phyloP scores from a whole-genome alignment of 2,888 invertebrate species.

The Lottia gigantea region DNA sequence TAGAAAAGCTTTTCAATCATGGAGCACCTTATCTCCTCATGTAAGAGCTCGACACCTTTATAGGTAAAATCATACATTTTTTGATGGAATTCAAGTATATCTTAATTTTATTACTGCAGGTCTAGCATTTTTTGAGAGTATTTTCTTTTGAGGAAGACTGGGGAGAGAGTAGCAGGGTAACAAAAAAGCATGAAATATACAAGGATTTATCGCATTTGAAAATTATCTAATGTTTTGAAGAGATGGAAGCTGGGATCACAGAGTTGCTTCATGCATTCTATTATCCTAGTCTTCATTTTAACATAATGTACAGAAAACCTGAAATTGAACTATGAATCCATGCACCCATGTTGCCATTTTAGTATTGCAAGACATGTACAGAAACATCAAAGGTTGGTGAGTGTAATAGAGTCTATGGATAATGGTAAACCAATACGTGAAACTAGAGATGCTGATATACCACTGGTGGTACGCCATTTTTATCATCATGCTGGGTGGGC shows the following conservation, averaged over 20 bases:
- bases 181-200: too few relatives aligned
- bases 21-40: slow-evolving; percentile 63
- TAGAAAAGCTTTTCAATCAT: slow-evolving; percentile 55
- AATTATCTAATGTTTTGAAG: too few relatives aligned
- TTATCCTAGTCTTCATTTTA: too few relatives aligned
- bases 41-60: slow-evolving; percentile 63
- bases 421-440: slow-evolving; percentile 70
- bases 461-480: slow-evolving; percentile 70
- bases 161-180: too few relatives aligned
- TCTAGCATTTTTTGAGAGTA: neutral
- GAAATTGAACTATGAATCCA: too few relatives aligned
- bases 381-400: slow-evolving; percentile 70
- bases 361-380: slow-evolving; percentile 71
- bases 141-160: neutral
- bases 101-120: neutral
- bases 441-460: slow-evolving; percentile 68
- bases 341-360: slow-evolving; percentile 21
- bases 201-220: too few relatives aligned
- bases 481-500: slow-evolving; percentile 72
- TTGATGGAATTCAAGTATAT: neutral
- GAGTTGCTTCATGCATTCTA: too few relatives aligned
- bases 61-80: slow-evolving; percentile 46
- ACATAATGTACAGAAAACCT: too few relatives aligned
- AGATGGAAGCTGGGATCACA: too few relatives aligned
- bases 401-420: slow-evolving; percentile 70